Evolutionary conservation across 2,888 invertebrate genomes (phyloP).

Genomic region (Listrodromus nycthemerus): DNA sequence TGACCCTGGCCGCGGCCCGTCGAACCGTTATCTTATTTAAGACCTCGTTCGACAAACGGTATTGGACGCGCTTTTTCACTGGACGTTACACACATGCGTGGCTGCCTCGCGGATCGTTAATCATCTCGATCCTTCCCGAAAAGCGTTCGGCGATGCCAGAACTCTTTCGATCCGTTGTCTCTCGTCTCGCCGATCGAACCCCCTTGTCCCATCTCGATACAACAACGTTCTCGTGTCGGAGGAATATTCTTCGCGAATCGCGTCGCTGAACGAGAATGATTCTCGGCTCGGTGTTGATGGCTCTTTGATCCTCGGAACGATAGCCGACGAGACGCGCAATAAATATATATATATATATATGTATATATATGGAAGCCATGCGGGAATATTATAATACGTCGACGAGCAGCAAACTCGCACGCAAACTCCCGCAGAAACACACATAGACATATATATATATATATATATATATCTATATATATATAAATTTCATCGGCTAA

Average conservation of each 20-base stretch:
- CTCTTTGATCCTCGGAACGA: conserved; percentile 63
- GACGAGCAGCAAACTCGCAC: conserved; percentile 51
- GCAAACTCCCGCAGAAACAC: conserved; percentile 47
- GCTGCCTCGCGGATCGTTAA: conserved; percentile 45
- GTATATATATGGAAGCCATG: conserved; percentile 1
- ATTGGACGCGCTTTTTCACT: neutral
- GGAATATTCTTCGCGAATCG: conserved; percentile 8
- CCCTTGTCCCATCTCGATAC: too few relatives aligned
- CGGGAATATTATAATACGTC: conserved; percentile 27
- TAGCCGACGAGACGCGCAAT: conserved; percentile 58
- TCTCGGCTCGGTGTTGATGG: conserved; percentile 45
- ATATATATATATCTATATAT: neutral
- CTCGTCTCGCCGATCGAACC: too few relatives aligned
- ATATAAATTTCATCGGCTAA: conserved; percentile 69
- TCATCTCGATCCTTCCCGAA: conserved; percentile 37
- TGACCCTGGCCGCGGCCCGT: conserved; percentile 65
- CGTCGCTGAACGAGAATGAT: conserved; percentile 48
- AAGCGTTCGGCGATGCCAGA: conserved; percentile 10
- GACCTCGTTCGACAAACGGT: conserved; percentile 61
- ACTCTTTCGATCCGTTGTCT: neutral
- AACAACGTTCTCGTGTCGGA: conserved; percentile 6
- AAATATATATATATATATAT: conserved; percentile 43
- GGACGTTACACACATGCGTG: neutral
- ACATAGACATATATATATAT: neutral
- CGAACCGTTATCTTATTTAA: conserved; percentile 72